Percentiles rank a stretch among this genome's conserved stretches.
phyloP scores from a whole-genome alignment of 2,113 vertebrate species.

The Oceanites oceanicus region DNA sequence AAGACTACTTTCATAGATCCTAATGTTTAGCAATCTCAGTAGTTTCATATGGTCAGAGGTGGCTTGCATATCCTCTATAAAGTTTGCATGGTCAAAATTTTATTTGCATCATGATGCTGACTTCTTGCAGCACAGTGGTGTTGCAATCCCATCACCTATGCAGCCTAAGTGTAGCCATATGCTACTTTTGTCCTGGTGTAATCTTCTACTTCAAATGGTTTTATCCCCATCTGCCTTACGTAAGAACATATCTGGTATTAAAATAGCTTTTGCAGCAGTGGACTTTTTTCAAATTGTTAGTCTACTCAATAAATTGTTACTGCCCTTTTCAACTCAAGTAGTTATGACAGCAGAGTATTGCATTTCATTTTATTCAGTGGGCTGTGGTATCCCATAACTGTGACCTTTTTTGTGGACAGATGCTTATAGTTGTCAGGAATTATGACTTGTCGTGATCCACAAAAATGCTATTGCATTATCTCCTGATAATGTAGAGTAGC shows the following conservation, averaged over 20 bases:
- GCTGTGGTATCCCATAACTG: neutral
- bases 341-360: neutral
- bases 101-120: neutral
- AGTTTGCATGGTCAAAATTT: neutral
- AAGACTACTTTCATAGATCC: neutral
- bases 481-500: neutral
- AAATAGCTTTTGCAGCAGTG: neutral
- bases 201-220: neutral
- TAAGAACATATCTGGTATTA: neutral
- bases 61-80: neutral
- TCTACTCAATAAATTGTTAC: neutral
- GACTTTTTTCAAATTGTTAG: neutral
- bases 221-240: neutral
- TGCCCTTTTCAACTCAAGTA: neutral
- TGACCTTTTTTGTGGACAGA: constrained; percentile 10
- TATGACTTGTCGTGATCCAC: neutral
- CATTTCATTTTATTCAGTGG: constrained; percentile 3
- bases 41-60: neutral
- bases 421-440: neutral
- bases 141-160: neutral
- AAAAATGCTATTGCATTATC: constrained; percentile 15
- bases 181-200: neutral
- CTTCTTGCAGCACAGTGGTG: neutral
- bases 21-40: neutral
- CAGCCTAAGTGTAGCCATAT: neutral